phyloP scores from a whole-genome alignment of 64 coral and sea anemone genomes.

The Anthopleura sola region DNA sequence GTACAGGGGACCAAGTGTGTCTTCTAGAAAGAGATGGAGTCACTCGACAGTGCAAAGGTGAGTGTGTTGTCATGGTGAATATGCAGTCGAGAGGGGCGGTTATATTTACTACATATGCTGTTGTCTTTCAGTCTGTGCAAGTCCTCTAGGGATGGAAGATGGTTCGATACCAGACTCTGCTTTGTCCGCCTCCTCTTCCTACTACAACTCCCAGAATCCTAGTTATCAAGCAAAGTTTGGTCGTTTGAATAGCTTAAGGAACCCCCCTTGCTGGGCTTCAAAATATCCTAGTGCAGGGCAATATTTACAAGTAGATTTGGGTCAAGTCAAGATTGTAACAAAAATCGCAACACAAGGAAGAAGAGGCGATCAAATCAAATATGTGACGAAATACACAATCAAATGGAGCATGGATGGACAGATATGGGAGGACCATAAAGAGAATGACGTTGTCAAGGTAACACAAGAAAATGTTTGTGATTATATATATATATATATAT shows the following conservation, averaged over 20 bases:
- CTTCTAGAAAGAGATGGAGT: neutral
- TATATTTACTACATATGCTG: neutral
- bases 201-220: too few species aligned
- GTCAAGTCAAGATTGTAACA: neutral
- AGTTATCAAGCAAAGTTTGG: too few species aligned
- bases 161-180: neutral
- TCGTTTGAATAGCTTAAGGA: too few species aligned
- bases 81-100: too few species aligned
- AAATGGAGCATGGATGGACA: neutral
- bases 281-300: neutral
- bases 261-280: neutral
- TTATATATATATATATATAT: too few species aligned
- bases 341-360: slow-evolving; percentile 1
- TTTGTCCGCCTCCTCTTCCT: neutral
- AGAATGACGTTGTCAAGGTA: slow-evolving; percentile 9
- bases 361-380: neutral
- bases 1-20: neutral
- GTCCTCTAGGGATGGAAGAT: neutral
- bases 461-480: neutral
- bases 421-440: neutral
- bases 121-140: neutral
- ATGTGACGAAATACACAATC: slow-evolving; percentile 5
- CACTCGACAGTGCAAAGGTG: neutral
- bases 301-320: neutral
- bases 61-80: too few species aligned